Percentiles rank a stretch among this genome's conserved stretches.
Conservation (phyloP, 2,113 vertebrate genomes). For the Hepsetus odoe region DNA sequence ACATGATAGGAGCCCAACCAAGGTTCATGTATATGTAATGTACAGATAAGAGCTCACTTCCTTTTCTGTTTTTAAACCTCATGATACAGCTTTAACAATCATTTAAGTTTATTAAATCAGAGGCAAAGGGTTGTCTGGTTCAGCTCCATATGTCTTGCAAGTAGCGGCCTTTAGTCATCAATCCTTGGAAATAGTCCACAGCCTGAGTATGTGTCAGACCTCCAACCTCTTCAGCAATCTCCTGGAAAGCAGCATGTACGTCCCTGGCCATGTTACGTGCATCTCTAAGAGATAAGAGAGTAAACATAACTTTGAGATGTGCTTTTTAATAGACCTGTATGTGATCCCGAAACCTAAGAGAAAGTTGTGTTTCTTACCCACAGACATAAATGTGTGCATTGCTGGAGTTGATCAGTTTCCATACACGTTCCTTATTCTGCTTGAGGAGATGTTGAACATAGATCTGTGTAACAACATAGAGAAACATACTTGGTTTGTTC, state of each 20-base stretch:
- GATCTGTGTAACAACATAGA: conserved; percentile 67
- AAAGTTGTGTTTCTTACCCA: conserved; percentile 71
- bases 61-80: too few species aligned
- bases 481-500: not conserved
- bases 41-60: not conserved
- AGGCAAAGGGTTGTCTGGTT: conserved; percentile 31
- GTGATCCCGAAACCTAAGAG: not conserved
- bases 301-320: too few species aligned
- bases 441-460: conserved; percentile 87
- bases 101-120: not conserved
- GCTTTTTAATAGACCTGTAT: too few species aligned
- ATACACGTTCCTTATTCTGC: conserved; percentile 79
- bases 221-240: conserved; percentile 77
- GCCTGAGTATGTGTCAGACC: conserved; percentile 79
- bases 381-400: conserved; percentile 85
- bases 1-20: not conserved
- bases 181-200: conserved; percentile 83
- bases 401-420: conserved; percentile 77
- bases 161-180: conserved; percentile 89
- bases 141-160: conserved; percentile 88
- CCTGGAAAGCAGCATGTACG: conserved; percentile 81
- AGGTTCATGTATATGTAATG: not conserved
- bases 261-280: conserved; percentile 87
- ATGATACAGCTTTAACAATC: not conserved
- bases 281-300: conserved; percentile 66